Percentiles rank a stretch among this genome's conserved stretches.
These are phyloP conservation scores for Gastrophysa polygoni DNA, from an alignment of 2,888 invertebrate species.

Conservation along the genomic window DNA sequence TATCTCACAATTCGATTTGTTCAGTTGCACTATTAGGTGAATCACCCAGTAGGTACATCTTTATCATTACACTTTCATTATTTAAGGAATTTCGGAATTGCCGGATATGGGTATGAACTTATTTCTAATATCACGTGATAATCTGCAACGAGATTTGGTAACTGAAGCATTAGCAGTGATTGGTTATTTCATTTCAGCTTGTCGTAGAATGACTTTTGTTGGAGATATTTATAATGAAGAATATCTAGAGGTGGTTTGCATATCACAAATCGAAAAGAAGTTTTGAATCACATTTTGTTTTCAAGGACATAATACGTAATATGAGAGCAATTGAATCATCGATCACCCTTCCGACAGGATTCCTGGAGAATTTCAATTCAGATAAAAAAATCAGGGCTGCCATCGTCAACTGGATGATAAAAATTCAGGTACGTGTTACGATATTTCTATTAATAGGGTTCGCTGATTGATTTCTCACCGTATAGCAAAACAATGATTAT, in stretches of 20 bases:
- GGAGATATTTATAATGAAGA: constrained; percentile 14
- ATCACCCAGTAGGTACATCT: too few species aligned
- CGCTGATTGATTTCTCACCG: too few species aligned
- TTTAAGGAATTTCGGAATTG: too few species aligned
- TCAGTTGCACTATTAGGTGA: too few species aligned
- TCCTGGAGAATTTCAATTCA: constrained; percentile 6
- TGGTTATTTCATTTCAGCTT: background rate
- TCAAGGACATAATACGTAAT: constrained; percentile 13
- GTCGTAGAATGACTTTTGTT: background rate
- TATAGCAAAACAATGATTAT: too few species aligned
- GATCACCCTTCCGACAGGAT: constrained; percentile 5
- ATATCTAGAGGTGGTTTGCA: constrained; percentile 8
- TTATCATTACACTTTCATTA: too few species aligned
- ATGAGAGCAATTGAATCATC: constrained; percentile 3
- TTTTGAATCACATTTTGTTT: background rate
- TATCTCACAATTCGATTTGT: too few species aligned
- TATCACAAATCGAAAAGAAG: background rate
- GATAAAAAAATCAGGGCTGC: background rate
- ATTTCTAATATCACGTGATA: too few species aligned
- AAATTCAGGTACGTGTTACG: constrained; percentile 5
- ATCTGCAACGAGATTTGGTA: too few species aligned
- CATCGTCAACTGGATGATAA: constrained; percentile 18
- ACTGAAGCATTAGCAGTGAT: too few species aligned
- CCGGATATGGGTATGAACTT: too few species aligned
- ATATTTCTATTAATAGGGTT: background rate